Evolutionary conservation across 92 coral and sea anemone species (phyloP), one percentile per base, ranked within the genome.

Genomic region (Phenganax subtilis): DNA sequence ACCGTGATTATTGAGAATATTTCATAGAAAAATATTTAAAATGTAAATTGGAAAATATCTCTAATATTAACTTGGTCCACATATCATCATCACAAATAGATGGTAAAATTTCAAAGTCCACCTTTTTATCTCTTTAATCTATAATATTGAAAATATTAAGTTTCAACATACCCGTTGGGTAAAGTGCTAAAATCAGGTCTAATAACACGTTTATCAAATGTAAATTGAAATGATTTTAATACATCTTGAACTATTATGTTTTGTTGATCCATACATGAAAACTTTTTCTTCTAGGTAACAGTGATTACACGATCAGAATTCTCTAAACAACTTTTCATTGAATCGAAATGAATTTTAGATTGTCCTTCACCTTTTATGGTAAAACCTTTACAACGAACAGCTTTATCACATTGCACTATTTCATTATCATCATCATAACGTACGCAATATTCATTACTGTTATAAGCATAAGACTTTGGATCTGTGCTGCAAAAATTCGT

Each of bases 301-400:
- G 25, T 20, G 25, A 20, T 20, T 20, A 20, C 58, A 12, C 77
- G 57, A 27, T 28, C 77, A 57, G 56, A 54, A n/a, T 72, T 30
- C 30, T 73, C 52, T 30, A 28, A 20, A 20, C 25, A 20, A 20
- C 25, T 20, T 20, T 20, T 20, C 25, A 20, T 20, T 20, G 25
- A 20, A 73, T 73, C 78, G 25, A 73, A 73, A 73, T 54, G 30
- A 57, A 73, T 73, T 73, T 73, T 73, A 29, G 30, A 29, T 58
- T 73, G 30, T 29, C 55, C 55, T 30, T 73, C 78, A 28, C 78
- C 78, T 73, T 73, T 73, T 57, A 73, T 20, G 20, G 55, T 28
- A 73, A 73, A 73, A 12, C 78, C 60, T 47, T 73, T 73, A 20
- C 30, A 54, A 58, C 55, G 78, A 28, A 73, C 57, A 73, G 44